phyloP scores from a whole-genome alignment of 23 tunicate genomes.

The Pegea sp. region DNA sequence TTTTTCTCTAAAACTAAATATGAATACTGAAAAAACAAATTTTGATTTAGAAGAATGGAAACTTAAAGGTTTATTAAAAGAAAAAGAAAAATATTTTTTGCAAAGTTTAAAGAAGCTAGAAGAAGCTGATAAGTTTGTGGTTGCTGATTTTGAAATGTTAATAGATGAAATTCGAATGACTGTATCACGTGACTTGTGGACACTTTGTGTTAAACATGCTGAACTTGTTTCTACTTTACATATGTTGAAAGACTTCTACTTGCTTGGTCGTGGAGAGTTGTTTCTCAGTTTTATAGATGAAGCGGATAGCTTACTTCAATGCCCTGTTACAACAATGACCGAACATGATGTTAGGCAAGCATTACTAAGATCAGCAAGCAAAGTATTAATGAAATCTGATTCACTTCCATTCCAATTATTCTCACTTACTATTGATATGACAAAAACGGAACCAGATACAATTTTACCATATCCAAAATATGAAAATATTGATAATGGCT shows the following conservation, averaged over 20 bases:
- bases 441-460: background rate
- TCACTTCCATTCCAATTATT: constrained; percentile 41
- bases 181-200: constrained; percentile 72
- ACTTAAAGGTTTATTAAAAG: constrained; percentile 27
- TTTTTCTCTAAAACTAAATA: constrained; percentile 1
- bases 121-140: constrained; percentile 29
- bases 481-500: constrained; percentile 28
- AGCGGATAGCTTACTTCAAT: constrained; percentile 30
- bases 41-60: background rate
- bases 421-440: constrained; percentile 12
- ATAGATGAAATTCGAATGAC: constrained; percentile 56
- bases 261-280: constrained; percentile 78
- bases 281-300: constrained; percentile 70
- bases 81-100: constrained; percentile 32
- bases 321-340: constrained; percentile 45
- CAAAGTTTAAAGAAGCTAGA: constrained; percentile 20
- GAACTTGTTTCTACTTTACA: constrained; percentile 34
- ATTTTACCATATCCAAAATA: background rate
- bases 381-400: constrained; percentile 57
- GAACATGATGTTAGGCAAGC: constrained; percentile 75
- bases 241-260: constrained; percentile 63
- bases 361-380: constrained; percentile 60
- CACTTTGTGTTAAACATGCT: constrained; percentile 65
- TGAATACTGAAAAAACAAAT: background rate
- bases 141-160: constrained; percentile 43